These are phyloP conservation scores for Chaetura pelagica DNA, from an alignment of 2,113 vertebrate species.

Conservation along the genomic window DNA sequence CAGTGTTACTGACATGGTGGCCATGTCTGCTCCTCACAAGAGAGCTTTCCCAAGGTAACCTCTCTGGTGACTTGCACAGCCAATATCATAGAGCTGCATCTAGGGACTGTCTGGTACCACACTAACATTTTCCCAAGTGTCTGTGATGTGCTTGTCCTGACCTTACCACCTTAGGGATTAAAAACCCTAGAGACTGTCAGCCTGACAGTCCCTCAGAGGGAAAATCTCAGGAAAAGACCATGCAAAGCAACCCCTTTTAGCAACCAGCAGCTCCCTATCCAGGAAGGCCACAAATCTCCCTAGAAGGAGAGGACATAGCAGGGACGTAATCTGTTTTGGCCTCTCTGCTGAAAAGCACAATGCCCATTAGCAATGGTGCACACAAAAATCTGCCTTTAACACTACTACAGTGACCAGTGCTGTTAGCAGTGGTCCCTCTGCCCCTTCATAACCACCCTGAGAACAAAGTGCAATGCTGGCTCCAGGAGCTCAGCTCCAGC, in stretches of 20 bases:
- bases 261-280: not conserved
- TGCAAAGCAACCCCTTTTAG: not conserved
- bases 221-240: not conserved
- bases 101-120: not conserved
- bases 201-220: not conserved
- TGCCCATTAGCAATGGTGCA: not conserved
- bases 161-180: not conserved
- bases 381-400: not conserved
- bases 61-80: not conserved
- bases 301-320: not conserved
- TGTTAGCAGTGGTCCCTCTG: not conserved
- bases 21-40: not conserved
- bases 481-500: not conserved
- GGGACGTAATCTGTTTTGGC: not conserved
- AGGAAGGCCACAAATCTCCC: not conserved
- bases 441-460: not conserved
- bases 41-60: not conserved
- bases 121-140: not conserved
- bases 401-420: not conserved
- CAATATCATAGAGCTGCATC: not conserved
- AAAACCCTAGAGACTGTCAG: not conserved
- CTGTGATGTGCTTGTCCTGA: not conserved
- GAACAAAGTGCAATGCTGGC: not conserved
- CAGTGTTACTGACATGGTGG: accelerated
- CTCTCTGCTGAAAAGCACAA: not conserved